Evolutionary conservation across 2,113 vertebrate genomes (phyloP).

Genomic region (Thymallus thymallus): DNA sequence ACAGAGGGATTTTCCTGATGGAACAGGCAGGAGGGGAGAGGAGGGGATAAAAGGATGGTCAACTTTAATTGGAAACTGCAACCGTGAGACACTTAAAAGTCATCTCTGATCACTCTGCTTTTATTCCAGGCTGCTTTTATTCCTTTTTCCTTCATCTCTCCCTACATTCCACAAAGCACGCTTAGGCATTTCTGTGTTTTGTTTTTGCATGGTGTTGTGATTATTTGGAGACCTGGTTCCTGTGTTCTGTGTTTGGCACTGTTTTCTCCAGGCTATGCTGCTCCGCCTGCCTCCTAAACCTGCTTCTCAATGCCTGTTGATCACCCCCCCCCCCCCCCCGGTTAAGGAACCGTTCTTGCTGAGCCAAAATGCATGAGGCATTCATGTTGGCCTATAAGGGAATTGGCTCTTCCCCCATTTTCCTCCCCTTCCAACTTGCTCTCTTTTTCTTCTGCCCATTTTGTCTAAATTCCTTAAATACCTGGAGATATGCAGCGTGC

Average conservation of each 20-base stretch:
- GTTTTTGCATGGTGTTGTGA: constrained; percentile 34
- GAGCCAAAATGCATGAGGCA: constrained; percentile 49
- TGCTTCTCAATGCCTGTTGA: constrained; percentile 54
- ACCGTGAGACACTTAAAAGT: constrained; percentile 40
- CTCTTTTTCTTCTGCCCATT: neutral
- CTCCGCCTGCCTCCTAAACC: constrained; percentile 13
- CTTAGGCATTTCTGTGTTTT: constrained; percentile 18
- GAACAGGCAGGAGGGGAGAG: constrained; percentile 29
- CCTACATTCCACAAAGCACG: constrained; percentile 10
- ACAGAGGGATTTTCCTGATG: constrained; percentile 70
- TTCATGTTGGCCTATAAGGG: constrained; percentile 6
- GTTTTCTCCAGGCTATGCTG: constrained; percentile 31
- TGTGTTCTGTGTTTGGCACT: constrained; percentile 55
- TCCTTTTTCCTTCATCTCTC: neutral
- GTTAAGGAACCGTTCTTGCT: constrained; percentile 36
- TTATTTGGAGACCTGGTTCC: constrained; percentile 50
- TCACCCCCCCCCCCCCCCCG: constrained; percentile 47
- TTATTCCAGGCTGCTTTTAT: constrained; percentile 11
- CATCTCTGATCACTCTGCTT: constrained; percentile 5
- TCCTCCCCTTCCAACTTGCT: neutral
- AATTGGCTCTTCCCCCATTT: constrained; percentile 11
- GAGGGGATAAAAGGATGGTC: constrained; percentile 52
- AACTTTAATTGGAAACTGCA: constrained; percentile 58
- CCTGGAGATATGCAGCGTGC: constrained; percentile 35
- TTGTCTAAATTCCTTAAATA: constrained; percentile 57